A percentile compares a stretch with the other conserved stretches of the same genome.
Conservation (phyloP, 2,113 vertebrate genomes). For the Notarius quadriscutis region DNA sequence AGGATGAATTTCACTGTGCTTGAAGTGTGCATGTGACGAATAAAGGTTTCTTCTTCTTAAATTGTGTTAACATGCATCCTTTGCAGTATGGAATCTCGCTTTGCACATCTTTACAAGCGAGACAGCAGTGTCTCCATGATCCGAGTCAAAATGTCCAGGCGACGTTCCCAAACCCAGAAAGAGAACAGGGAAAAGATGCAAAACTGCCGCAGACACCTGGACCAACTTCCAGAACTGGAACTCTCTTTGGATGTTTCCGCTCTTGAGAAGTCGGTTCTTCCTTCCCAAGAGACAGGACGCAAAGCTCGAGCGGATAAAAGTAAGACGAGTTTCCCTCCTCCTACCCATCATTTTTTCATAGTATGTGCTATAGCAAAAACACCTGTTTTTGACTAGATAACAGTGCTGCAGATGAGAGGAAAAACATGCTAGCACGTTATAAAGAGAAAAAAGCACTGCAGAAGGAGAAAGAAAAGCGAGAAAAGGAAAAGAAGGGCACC, state of each 20-base stretch:
- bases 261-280: slow-evolving; percentile 51
- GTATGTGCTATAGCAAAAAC: neutral
- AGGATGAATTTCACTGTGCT: too few species aligned
- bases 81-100: slow-evolving; percentile 74
- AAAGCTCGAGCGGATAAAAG: slow-evolving; percentile 56
- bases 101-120: slow-evolving; percentile 76
- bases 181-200: slow-evolving; percentile 82
- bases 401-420: slow-evolving; percentile 69
- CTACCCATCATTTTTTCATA: neutral
- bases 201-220: slow-evolving; percentile 79
- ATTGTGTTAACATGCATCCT: neutral
- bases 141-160: slow-evolving; percentile 79
- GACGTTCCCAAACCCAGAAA: slow-evolving; percentile 82
- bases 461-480: slow-evolving; percentile 82
- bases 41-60: too few species aligned
- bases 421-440: slow-evolving; percentile 84
- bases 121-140: slow-evolving; percentile 82
- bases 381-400: slow-evolving; percentile 1
- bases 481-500: slow-evolving; percentile 77
- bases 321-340: slow-evolving; percentile 24
- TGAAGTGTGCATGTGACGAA: too few species aligned
- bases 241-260: slow-evolving; percentile 58
- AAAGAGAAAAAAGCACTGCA: slow-evolving; percentile 85
- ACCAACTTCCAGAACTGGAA: slow-evolving; percentile 67
- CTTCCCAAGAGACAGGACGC: slow-evolving; percentile 43